Evolutionary conservation across 2,113 vertebrate genomes (phyloP).

Genomic region (Numenius arquata): DNA sequence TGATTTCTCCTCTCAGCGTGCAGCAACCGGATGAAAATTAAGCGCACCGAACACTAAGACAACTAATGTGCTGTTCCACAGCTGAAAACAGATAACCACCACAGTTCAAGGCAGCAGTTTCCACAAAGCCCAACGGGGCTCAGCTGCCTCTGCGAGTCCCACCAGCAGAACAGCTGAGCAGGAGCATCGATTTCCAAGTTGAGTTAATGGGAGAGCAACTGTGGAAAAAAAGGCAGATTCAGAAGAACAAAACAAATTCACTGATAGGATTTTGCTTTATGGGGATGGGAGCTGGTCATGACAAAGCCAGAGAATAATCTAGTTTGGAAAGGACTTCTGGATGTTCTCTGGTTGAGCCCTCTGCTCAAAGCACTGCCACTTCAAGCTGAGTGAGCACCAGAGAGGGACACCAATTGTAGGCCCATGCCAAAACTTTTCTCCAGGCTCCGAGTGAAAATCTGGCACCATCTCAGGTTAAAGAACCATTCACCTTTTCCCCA

Average conservation of each 20-base stretch:
- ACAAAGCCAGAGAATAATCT: background rate
- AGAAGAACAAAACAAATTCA: background rate
- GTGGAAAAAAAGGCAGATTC: background rate
- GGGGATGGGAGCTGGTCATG: rapidly evolving
- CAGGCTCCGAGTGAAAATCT: background rate
- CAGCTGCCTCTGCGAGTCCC: background rate
- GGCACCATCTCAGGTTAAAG: background rate
- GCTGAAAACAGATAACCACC: background rate
- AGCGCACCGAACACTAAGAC: background rate
- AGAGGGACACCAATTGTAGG: rapidly evolving
- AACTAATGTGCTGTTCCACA: background rate
- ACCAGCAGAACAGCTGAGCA: background rate
- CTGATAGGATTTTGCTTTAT: background rate
- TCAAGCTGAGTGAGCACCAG: background rate
- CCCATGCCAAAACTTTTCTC: rapidly evolving
- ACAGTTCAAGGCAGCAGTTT: background rate
- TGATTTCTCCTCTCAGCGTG: background rate
- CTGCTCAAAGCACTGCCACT: rapidly evolving
- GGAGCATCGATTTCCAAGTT: background rate
- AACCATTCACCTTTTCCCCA: background rate
- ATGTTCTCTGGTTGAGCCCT: rapidly evolving
- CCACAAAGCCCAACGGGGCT: background rate
- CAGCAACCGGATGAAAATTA: background rate
- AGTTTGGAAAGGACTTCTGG: background rate
- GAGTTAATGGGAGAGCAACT: background rate